A percentile compares a stretch with the other conserved stretches of the same genome.
These are phyloP conservation scores for Lampris megalopsis DNA, from an alignment of 2,113 vertebrate genomes.

Conservation along the genomic window DNA sequence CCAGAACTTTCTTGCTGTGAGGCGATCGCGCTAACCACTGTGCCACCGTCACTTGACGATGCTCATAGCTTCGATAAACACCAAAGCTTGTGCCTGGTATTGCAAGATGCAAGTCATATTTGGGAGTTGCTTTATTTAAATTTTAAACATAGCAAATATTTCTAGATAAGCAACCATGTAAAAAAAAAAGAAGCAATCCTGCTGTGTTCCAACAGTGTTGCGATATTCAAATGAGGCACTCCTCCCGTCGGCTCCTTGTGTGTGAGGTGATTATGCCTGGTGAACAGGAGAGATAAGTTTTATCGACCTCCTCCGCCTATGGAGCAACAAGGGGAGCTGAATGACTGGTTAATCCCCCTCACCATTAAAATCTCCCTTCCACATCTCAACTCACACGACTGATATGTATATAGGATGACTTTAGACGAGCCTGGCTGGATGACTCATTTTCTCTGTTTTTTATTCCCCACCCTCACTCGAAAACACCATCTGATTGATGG, in stretches of 20 bases:
- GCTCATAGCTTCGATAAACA: conserved; percentile 38
- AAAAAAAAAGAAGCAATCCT: conserved; percentile 23
- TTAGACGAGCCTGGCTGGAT: background rate
- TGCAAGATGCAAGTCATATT: background rate
- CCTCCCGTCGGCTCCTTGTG: conserved; percentile 37
- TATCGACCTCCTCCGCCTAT: conserved; percentile 32
- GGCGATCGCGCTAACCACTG: no score
- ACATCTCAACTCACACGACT: conserved; percentile 7
- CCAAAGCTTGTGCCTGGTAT: background rate
- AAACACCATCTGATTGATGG: no score
- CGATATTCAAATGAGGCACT: conserved; percentile 55
- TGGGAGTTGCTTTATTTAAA: conserved; percentile 27
- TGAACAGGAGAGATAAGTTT: conserved; percentile 54
- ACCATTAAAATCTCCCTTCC: conserved; percentile 66
- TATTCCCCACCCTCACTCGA: no score
- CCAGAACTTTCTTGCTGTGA: no score
- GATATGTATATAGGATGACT: background rate
- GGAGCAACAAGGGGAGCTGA: conserved; percentile 37
- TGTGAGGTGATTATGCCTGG: conserved; percentile 54
- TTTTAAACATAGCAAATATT: conserved; percentile 41
- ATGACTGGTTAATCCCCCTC: conserved; percentile 70
- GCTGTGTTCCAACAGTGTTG: conserved; percentile 38
- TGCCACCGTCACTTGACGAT: conserved; percentile 3
- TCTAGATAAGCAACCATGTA: conserved; percentile 48
- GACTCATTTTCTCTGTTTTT: background rate